Evolutionary conservation across 2,113 vertebrate species (phyloP).

Genomic region (Phyllostomus hastatus): DNA sequence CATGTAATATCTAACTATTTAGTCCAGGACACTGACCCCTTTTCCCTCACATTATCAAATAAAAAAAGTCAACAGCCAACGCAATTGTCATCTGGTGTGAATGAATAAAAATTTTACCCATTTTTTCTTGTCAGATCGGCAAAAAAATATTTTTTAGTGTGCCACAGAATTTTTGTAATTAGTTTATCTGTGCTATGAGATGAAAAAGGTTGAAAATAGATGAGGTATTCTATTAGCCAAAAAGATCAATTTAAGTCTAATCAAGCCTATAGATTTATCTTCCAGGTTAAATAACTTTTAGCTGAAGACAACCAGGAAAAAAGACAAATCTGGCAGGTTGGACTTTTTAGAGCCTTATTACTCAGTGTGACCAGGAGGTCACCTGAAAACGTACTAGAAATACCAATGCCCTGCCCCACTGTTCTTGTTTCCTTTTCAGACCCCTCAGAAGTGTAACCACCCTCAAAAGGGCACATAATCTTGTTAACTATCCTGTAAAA

Average conservation of each 20-base stretch:
- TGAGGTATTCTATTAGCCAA: background rate
- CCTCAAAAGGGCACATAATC: background rate
- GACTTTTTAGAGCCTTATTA: background rate
- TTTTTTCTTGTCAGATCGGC: background rate
- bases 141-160: background rate
- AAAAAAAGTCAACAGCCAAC: background rate
- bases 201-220: background rate
- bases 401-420: background rate
- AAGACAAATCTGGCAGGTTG: background rate
- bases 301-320: background rate
- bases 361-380: background rate
- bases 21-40: background rate
- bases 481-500: background rate
- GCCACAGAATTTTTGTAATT: background rate
- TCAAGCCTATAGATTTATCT: background rate
- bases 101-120: background rate
- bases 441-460: background rate
- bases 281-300: background rate
- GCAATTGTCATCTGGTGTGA: background rate
- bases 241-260: background rate
- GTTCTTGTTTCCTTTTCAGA: background rate
- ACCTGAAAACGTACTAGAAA: background rate
- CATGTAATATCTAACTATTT: background rate
- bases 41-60: background rate
- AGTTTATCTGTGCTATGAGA: background rate